These are phyloP conservation scores for Acrossocheilus wenchowensis DNA, from an alignment of 2,797 vertebrate genomes.

Conservation along the genomic window DNA sequence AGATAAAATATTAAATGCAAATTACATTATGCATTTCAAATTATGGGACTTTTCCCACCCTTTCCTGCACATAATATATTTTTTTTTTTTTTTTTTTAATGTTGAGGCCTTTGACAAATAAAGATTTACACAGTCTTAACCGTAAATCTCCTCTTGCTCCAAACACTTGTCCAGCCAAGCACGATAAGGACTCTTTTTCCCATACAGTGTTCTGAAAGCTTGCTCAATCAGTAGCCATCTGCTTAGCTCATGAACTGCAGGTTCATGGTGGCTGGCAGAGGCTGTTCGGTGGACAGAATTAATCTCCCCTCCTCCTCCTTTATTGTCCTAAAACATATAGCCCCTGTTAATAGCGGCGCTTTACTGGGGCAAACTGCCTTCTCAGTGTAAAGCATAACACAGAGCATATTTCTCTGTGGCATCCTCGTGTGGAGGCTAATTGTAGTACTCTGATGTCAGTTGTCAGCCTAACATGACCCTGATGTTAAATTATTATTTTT, in stretches of 20 bases:
- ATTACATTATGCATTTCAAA: constrained; percentile 36
- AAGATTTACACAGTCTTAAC: constrained; percentile 81
- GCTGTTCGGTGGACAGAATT: constrained; percentile 72
- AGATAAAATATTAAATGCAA: constrained; percentile 18
- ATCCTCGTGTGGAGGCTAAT: constrained; percentile 43
- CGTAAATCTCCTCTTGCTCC: constrained; percentile 82
- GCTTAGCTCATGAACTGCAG: constrained; percentile 82
- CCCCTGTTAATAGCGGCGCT: constrained; percentile 77
- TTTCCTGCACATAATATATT: too few species aligned
- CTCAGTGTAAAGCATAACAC: constrained; percentile 73
- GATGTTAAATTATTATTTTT: neutral
- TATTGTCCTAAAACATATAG: constrained; percentile 79
- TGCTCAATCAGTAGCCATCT: constrained; percentile 89
- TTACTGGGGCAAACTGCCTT: constrained; percentile 71
- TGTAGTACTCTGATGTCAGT: constrained; percentile 44
- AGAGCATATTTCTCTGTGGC: constrained; percentile 32
- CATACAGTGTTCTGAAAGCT: constrained; percentile 88
- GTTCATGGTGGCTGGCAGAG: constrained; percentile 74
- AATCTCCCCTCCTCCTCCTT: constrained; percentile 71
- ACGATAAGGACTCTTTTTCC: constrained; percentile 84
- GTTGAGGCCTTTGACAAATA: constrained; percentile 69
- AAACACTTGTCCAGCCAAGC: constrained; percentile 82
- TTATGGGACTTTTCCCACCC: constrained; percentile 14
- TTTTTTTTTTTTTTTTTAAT: constrained; percentile 20
- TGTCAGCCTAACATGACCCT: constrained; percentile 8